Evolutionary conservation across 2,888 invertebrate genomes (phyloP), one percentile per base, ranked within the genome.

Genomic region (Caenorhabditis sulstoni): DNA sequence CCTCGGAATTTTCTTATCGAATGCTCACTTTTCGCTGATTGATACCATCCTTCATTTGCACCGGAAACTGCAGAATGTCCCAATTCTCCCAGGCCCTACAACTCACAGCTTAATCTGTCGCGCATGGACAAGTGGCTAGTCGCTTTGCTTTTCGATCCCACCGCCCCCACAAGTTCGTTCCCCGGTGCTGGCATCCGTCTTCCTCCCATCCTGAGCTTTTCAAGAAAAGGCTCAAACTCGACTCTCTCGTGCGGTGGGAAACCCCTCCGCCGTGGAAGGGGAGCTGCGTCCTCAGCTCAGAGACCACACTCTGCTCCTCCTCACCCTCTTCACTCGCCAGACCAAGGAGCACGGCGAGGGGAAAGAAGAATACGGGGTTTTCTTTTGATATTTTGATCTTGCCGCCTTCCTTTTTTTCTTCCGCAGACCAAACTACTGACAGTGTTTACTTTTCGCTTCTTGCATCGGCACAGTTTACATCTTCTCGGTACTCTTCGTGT

Each of bases 341-440:
- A 3, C 2, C 1, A 3, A 20, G 8, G 11, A 8, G n/a, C n/a
- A n/a, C n/a, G n/a, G n/a, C n/a, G n/a, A 22, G 16, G 49, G 22
- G 49, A 22, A 5, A n/a, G 52, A 52, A 29, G 22, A 23, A 11
- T 49, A 1, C 3, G 41, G 14, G 14, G 23, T 52, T n/a, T n/a
- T n/a, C n/a, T n/a, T n/a, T 29, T 52, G 52, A 29, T 52, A 22
- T 52, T 52, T 22, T 22, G 22, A 50, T 52, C 52, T 52, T n/a
- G n/a, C n/a, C 14, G 2, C n/a, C 29, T n/a, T 23, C 29, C 12
- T 50, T 12, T 50, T 22, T 8, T 16, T 52, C 14, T n/a, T 23
- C 52, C 14, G 14, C 41, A 4, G 14, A 8, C 14, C 41, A 41
- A 41, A 37, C n/a, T n/a, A n/a, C n/a, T n/a, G n/a, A n/a, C n/a